Evolutionary conservation across 2,113 vertebrate genomes (phyloP), one percentile per base, ranked within the genome.

Genomic region (Limanda limanda): DNA sequence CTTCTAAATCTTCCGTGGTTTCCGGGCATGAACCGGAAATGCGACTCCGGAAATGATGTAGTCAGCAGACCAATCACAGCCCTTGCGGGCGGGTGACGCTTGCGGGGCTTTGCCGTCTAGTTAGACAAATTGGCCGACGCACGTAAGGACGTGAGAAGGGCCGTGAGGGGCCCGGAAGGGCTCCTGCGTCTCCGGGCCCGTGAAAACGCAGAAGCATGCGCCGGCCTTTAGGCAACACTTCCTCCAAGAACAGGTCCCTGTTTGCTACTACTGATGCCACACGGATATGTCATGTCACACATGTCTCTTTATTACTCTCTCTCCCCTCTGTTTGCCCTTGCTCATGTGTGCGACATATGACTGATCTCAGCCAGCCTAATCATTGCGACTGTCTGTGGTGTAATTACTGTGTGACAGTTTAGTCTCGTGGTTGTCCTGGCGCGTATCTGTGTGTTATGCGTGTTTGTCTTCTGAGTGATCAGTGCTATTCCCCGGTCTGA

Each of bases 241-340:
- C 31, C 31, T 31, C 31, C 31, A 31, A 8, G 6, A 7, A 31
- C 6, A 31, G 31, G 59, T 64, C 61, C 55, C 63, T 21, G 25
- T 72, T 54, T 76, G 52, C 61, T 14, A 51, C 37, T 25, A 52
- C 74, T 66, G 57, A 71, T 70, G 75, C 82, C 68, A 40, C 55
- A 24, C 6, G 13, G 35, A 21, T 51, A 0, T 27, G 24, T 56
- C 54, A 5, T 2, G 54, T 56, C 14, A n/a, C 47, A 17, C 0
- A 54, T n/a, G 3, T 67, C 40, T 60, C 40, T 74, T 63, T 59
- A 51, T 56, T 59, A 17, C 15, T 51, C 40, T 51, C 45, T 47
- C 45, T 5, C 45, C 9, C 45, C 2, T 47, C 45, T 47, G 45
- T 47, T 47, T 47, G 45, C 12, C 12, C 45, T 14, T 4, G 58